Evolutionary conservation across 2,113 vertebrate species (phyloP).

Genomic region (Aptenodytes patagonicus): DNA sequence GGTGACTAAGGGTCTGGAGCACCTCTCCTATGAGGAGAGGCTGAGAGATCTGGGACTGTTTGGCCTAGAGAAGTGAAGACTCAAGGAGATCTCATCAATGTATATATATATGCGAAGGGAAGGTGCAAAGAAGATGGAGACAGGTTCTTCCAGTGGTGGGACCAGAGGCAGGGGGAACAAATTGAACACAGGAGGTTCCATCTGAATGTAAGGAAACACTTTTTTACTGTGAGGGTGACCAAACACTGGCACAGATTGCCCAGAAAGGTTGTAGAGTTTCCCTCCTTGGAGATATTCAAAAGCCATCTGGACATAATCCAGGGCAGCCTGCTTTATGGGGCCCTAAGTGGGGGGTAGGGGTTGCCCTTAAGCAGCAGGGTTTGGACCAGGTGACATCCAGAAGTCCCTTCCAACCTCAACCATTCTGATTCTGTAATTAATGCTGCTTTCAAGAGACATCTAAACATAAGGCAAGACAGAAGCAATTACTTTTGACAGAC

Average conservation of each 20-base stretch:
- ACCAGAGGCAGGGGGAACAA: neutral
- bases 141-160: neutral
- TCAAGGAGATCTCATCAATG: neutral
- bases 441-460: neutral
- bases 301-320: neutral
- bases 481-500: neutral
- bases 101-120: neutral
- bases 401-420: neutral
- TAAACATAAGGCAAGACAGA: neutral
- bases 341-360: too few relatives aligned
- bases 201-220: neutral
- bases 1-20: neutral
- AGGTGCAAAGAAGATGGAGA: neutral
- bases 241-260: neutral
- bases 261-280: neutral
- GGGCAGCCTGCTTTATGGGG: neutral
- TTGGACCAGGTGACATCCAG: neutral
- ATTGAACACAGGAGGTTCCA: neutral
- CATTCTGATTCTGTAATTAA: neutral
- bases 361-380: neutral
- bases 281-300: neutral
- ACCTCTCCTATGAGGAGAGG: neutral
- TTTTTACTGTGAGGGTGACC: neutral
- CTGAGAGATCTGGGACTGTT: neutral
- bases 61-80: neutral